phyloP scores from a whole-genome alignment of 1,140 invertebrate genomes.

The Tetramorium alpestre region DNA sequence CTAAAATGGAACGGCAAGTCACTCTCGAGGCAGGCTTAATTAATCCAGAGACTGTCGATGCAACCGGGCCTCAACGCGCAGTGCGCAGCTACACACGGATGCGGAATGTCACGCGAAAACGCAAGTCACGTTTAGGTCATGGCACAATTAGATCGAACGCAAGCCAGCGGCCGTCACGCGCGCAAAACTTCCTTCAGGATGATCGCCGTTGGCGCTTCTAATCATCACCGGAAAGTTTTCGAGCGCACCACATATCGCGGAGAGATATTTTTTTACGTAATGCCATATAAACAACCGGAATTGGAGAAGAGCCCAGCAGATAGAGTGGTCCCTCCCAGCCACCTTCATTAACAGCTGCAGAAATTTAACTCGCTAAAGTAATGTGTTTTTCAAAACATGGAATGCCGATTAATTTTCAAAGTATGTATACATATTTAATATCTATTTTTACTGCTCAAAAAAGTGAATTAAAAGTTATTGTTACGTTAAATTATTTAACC shows the following conservation, averaged over 20 bases:
- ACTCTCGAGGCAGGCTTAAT: conserved; percentile 29
- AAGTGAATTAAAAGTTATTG: neutral
- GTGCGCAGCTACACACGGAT: conserved; percentile 41
- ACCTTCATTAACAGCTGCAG: neutral
- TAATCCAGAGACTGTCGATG: conserved; percentile 43
- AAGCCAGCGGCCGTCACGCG: conserved; percentile 41
- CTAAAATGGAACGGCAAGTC: conserved; percentile 26
- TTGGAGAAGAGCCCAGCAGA: neutral
- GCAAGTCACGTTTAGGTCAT: conserved; percentile 60
- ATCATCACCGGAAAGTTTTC: conserved; percentile 36
- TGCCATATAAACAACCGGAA: neutral
- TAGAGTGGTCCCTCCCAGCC: neutral
- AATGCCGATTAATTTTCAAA: neutral
- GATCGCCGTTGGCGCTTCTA: conserved; percentile 21
- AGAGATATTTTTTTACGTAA: neutral
- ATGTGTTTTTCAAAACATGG: neutral
- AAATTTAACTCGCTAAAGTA: neutral
- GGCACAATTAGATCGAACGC: conserved; percentile 59
- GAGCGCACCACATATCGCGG: neutral
- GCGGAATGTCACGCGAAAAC: conserved; percentile 57
- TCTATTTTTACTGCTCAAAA: neutral
- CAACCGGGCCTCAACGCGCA: conserved; percentile 34
- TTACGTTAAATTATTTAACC: neutral
- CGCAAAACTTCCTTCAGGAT: conserved; percentile 42
- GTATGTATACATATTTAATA: neutral